Evolutionary conservation across 2,888 invertebrate species (phyloP), one percentile per base, ranked within the genome.

Genomic region (Cantharis lateralis): DNA sequence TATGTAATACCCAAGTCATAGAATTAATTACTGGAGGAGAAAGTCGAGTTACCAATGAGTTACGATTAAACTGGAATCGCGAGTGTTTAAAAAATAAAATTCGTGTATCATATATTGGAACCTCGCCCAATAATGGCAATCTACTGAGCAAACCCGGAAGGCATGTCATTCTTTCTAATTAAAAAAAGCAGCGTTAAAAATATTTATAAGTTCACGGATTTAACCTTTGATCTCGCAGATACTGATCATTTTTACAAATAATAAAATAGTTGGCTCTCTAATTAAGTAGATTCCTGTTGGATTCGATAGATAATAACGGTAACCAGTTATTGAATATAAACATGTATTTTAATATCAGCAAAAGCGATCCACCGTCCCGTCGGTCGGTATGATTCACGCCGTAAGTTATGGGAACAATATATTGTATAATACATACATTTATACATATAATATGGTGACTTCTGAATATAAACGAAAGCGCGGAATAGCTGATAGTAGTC

Each of bases 241-340:
- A 79, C 76, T 79, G 77, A 71, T 74, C 70, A 78, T 80, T 81
- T 81, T 80, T 75, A 69, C 71, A 79, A 77, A 77, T 78, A 73
- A 74, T 72, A 76, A 81, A 81, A 80, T 81, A 80, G 78, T 80
- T 80, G 79, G 79, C 80, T 81, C 80, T 81, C 78, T 81, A 81
- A 81, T 81, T 81, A 81, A 81, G 80, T 75, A 74, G 15, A 80
- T 81, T 83, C 84, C 82, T 82, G 83, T 81, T 82, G 82, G 82
- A 82, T 79, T 83, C 80, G 82, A 84, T 83, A 82, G 84, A 83
- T 83, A 81, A 83, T 85, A 85, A 85, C 86, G 86, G 85, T 79
- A 83, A 84, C 82, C 32, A 83, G 83, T 84, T 85, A 86, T 84
- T 84, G 85, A 85, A 85, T 86, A 85, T 84, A 84, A 84, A 83